Evolutionary conservation across 2,797 vertebrate species (phyloP), one percentile per base, ranked within the genome.

Genomic region (Chaenodraco wilsoni): DNA sequence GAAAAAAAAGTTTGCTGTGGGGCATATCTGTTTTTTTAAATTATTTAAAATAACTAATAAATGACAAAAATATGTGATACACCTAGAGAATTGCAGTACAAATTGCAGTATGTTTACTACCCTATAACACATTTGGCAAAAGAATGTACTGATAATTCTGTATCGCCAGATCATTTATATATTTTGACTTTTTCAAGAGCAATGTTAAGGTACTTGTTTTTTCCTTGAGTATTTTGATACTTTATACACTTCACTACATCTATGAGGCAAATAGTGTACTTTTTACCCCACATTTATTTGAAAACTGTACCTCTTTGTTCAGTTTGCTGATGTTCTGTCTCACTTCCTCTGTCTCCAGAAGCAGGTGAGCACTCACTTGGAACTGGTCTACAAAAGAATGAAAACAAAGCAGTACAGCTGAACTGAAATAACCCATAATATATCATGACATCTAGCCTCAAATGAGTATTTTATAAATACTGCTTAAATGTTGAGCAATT

Each of bases 281-380:
- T 37, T 37, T 37, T 37, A 37, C 7, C 2, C 33, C 33, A 37
- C 33, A 37, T 37, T 9, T 37, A 37, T 37, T 9, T 37, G 33
- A 37, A 37, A 37, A 37, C 7, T 37, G 1, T 88, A 98, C 97
- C 97, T 98, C 97, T 87, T 95, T 94, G 90, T 95, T 97, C 69
- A 98, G 90, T 82, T 93, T 94, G 89, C 89, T 91, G 84, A 99
- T 93, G 83, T 93, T 96, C 74, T 96, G 95, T 85, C 95, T 96
- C 50, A 97, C 94, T 84, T 97, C 96, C 73, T 97, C 96, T 0
- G 96, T 94, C 73, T 97, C 97, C 12, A 91, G 72, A 12, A 93
- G 88, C 76, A 95, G 89, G 50, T 91, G 91, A 2, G 94, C 88
- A 54, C 86, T 93, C 9, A 92, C 65, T 31, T 85, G 65, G 3